Conservation (phyloP, 2,888 invertebrate genomes). For the Diloba caeruleocephala region DNA sequence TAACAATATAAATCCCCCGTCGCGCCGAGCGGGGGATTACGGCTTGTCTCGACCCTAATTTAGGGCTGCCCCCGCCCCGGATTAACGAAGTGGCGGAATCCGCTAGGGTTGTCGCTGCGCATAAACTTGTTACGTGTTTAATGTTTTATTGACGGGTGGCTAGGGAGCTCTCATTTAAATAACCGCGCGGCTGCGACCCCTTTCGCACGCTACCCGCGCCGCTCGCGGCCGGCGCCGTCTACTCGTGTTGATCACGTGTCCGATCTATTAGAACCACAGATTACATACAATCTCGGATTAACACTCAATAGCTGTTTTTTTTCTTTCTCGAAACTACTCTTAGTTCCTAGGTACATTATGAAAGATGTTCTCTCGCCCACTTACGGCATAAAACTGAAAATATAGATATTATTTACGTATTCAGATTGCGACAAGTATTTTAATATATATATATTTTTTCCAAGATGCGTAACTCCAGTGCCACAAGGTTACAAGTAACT, state of each 20-base stretch:
- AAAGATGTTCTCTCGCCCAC: too few species aligned
- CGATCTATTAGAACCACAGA: too few species aligned
- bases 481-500: slow-evolving; percentile 38
- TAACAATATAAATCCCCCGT: slow-evolving; percentile 90
- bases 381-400: too few species aligned
- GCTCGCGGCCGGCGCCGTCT: slow-evolving; percentile 1
- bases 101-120: slow-evolving; percentile 88
- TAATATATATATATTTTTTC: too few species aligned
- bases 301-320: too few species aligned
- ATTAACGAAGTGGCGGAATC: slow-evolving; percentile 89
- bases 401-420: too few species aligned
- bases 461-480: slow-evolving; percentile 48
- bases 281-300: too few species aligned
- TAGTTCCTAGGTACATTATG: too few species aligned
- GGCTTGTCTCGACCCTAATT: slow-evolving; percentile 90
- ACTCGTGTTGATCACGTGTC: slow-evolving; percentile 46
- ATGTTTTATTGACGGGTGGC: slow-evolving; percentile 89
- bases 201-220: slow-evolving; percentile 38
- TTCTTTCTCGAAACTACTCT: too few species aligned
- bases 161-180: slow-evolving; percentile 87
- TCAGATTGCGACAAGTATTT: too few species aligned
- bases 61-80: slow-evolving; percentile 89
- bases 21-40: slow-evolving; percentile 89
- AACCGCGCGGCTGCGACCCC: slow-evolving; percentile 70
- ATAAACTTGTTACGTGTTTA: slow-evolving; percentile 89